Base-by-base conservation (phyloP, 2,888 invertebrate species). In the Gerosis bhagava region DNA sequence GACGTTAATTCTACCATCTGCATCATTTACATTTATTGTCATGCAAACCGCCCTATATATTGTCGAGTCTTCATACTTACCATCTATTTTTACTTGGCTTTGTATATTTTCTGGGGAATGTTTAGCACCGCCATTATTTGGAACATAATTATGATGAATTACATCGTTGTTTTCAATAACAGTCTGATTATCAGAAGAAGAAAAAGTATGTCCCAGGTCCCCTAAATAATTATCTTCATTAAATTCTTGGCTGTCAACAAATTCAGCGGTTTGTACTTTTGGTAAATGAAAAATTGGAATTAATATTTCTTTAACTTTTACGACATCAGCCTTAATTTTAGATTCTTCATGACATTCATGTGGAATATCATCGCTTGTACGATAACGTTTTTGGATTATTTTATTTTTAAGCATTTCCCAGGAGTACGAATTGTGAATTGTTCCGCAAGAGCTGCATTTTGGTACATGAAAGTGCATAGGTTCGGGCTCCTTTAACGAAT, bases 391-490 rank as follows among this genome's bases (percentile, higher is more conserved):
- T 4, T 52, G 51, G 8, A 19, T 12, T 34, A 43, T 62, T 16
- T 46, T 48, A 2, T 63, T 63, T 59, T 65, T 73, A 5, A 51
- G 47, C 5, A 69, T 29, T 15, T 78, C 73, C 61, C 71, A 73
- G 0, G 68, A 60, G 51, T 77, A 81, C 0, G 74, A 70, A 5
- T 61, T 55, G 22, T 63, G 76, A 0, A 65, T 59, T 4, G 73
- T 60, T 1, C 81, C 77, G 21, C 80, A 83, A 4, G 78, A 78
- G 0, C 60, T 58, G 46, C 77, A 83, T 39, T 67, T 74, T 0
- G 89, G 89, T 1, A 88, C n/a, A 53, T 89, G 89, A 54, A 73
- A 89, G 51, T 89, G 89, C 0, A 25, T 50, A 0, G 89, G 89
- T 24, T 77, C 73, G 0, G 88, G 87, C 44, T 88, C 72, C 56